A percentile compares a stretch with the other conserved stretches of the same genome.
Conservation (phyloP, 1,140 invertebrate genomes). For the Oscheius sp. region DNA sequence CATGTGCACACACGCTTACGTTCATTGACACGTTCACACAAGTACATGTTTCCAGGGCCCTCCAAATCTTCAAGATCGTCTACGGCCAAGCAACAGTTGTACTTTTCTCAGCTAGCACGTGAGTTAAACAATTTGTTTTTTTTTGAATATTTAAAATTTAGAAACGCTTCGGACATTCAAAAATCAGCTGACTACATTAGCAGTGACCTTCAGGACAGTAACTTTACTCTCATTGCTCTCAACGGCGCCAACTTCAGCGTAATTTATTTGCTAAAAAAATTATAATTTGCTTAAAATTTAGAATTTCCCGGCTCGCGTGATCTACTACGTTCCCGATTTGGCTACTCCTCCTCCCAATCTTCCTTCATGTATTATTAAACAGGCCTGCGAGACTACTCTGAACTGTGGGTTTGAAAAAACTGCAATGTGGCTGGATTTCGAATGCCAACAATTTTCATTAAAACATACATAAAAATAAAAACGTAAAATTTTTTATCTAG, state of each 20-base stretch:
- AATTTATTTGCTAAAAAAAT: too few species aligned
- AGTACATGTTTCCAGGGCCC: too few species aligned
- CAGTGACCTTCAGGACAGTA: background rate
- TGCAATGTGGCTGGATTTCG: background rate
- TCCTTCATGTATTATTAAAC: background rate
- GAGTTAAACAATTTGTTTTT: too few species aligned
- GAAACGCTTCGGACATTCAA: background rate
- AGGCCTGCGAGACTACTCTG: background rate
- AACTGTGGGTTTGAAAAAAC: background rate
- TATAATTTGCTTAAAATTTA: too few species aligned
- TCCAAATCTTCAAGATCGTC: too few species aligned
- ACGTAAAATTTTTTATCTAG: too few species aligned
- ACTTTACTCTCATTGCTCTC: background rate
- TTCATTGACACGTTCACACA: too few species aligned
- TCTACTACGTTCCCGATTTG: background rate
- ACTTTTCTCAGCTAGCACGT: too few species aligned
- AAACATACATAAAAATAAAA: too few species aligned
- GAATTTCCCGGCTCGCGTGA: background rate
- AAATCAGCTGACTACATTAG: background rate
- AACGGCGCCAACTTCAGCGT: background rate
- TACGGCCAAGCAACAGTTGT: too few species aligned
- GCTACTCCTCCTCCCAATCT: background rate
- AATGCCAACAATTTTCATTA: background rate
- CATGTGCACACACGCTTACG: too few species aligned
- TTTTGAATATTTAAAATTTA: too few species aligned